Conservation (phyloP, 2,113 vertebrate species). For the Muntiacus reevesi region DNA sequence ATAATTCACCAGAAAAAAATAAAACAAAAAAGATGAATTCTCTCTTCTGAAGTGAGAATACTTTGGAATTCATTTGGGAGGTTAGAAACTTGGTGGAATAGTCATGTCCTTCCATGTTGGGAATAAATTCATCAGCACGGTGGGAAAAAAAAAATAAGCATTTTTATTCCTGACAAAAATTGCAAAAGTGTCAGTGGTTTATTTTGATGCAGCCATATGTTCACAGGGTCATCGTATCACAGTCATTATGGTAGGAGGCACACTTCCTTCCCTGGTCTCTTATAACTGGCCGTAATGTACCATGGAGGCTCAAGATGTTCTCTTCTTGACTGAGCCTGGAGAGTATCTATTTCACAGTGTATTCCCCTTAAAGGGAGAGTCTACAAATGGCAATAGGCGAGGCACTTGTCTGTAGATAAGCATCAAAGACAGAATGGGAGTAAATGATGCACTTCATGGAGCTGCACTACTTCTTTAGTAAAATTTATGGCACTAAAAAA, state of each 20-base stretch:
- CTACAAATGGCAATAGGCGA: slow-evolving; percentile 59
- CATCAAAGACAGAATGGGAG: slow-evolving; percentile 57
- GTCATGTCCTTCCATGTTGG: background rate
- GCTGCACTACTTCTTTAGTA: slow-evolving; percentile 62
- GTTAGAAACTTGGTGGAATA: background rate
- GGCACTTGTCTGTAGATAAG: slow-evolving; percentile 68
- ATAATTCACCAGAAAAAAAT: background rate
- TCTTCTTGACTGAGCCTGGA: slow-evolving; percentile 70
- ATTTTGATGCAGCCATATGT: slow-evolving; percentile 41
- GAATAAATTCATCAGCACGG: background rate
- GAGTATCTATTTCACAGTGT: slow-evolving; percentile 75
- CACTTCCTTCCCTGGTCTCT: slow-evolving; percentile 51
- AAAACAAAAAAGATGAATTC: background rate
- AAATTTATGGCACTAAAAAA: slow-evolving; percentile 54
- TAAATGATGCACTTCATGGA: slow-evolving; percentile 70
- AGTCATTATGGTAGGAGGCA: slow-evolving; percentile 53
- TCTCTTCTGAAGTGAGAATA: background rate
- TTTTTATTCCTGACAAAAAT: slow-evolving; percentile 59
- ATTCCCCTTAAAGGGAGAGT: slow-evolving; percentile 72
- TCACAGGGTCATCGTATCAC: slow-evolving; percentile 59
- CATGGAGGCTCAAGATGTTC: slow-evolving; percentile 67
- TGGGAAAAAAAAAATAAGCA: background rate
- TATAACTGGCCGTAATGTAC: slow-evolving; percentile 69
- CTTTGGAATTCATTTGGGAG: background rate
- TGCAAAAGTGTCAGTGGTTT: slow-evolving; percentile 43